Evolutionary conservation across 23 tunicate species (phyloP), one percentile per base, ranked within the genome.

Genomic region (Halocynthia roretzi): DNA sequence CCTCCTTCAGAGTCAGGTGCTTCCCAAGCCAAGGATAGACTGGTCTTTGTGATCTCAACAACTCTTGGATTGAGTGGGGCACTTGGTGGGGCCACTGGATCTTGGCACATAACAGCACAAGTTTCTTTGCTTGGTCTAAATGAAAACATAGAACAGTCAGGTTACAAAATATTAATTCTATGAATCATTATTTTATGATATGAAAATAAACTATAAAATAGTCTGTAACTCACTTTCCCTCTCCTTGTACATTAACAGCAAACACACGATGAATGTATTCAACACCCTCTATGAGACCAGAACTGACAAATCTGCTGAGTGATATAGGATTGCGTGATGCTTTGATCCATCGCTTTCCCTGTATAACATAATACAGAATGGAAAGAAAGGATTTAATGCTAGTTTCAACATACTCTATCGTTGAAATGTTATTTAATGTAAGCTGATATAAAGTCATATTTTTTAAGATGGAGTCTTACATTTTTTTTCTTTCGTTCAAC

Each of bases 1-100:
- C 87, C 95, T 9, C 94, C 99, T 61, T 84, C 89, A 58, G 20
- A 81, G 48, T 84, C 87, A 18, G 99, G 99, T 69, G 80, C 72
- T 14, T 87, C 99, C 99, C 99, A 94, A 9, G 99, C 82, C 20
- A 94, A 54, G 7, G 90, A 76, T 15, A 88, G 11, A 6, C 88
- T 80, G 7, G 77, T 80, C 62, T 81, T 83, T 9, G 91, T 88
- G 14, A 94, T 56, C 50, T 94, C 99, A 67, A 82, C 80, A 81
- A 85, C 77, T 67, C 87, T 83, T 71, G 84, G 87, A 66, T 94
- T 77, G 17, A 72, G 60, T 60, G 95, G 94, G 22, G 91, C 84
- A 19, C 83, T 67, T 5, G 99, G 99, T 72, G 96, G 96, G 10
- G 80, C 78, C 8, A 84, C 78, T 56, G 94, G 87, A 50, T 88